Evolutionary conservation across 1,140 invertebrate species (phyloP).

Genomic region (Penaeus indicus): DNA sequence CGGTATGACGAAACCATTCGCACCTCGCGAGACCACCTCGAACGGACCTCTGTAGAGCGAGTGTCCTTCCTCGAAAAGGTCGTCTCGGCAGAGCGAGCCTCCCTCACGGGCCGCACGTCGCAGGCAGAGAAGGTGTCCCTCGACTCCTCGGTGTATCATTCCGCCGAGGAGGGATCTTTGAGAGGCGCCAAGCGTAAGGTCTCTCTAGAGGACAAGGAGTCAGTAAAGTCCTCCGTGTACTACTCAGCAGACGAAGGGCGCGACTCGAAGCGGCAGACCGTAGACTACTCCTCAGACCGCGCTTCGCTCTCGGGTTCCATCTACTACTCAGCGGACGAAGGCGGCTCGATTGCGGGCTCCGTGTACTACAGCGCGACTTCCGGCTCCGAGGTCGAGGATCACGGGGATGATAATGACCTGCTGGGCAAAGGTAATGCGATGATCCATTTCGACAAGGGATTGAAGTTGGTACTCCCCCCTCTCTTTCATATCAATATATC

Average conservation of each 20-base stretch:
- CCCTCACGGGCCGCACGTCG: background rate
- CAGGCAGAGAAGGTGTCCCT: conserved; percentile 15
- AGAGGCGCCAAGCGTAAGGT: conserved; percentile 61
- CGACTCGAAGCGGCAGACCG: conserved; percentile 51
- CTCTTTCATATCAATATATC: conserved; percentile 8
- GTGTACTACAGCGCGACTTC: conserved; percentile 65
- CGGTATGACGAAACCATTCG: conserved; percentile 56
- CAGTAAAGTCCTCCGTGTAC: conserved; percentile 36
- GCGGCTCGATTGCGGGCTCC: conserved; percentile 62
- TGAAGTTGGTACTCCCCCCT: too few species aligned
- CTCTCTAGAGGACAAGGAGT: conserved; percentile 34
- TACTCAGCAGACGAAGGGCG: conserved; percentile 43
- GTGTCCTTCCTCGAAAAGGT: conserved; percentile 2
- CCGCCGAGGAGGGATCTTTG: conserved; percentile 20
- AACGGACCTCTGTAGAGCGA: conserved; percentile 26
- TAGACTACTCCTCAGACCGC: conserved; percentile 54
- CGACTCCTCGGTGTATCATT: conserved; percentile 35
- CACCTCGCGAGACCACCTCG: conserved; percentile 50
- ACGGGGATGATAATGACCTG: conserved; percentile 50
- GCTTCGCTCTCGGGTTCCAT: conserved; percentile 62
- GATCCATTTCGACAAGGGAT: background rate
- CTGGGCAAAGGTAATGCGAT: conserved; percentile 55
- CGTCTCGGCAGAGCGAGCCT: conserved; percentile 8
- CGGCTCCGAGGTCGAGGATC: conserved; percentile 65
- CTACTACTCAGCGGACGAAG: conserved; percentile 66